A percentile compares a stretch with the other conserved stretches of the same genome.
Conservation (phyloP, 2,797 vertebrate genomes). For the Protonibea diacanthus region DNA sequence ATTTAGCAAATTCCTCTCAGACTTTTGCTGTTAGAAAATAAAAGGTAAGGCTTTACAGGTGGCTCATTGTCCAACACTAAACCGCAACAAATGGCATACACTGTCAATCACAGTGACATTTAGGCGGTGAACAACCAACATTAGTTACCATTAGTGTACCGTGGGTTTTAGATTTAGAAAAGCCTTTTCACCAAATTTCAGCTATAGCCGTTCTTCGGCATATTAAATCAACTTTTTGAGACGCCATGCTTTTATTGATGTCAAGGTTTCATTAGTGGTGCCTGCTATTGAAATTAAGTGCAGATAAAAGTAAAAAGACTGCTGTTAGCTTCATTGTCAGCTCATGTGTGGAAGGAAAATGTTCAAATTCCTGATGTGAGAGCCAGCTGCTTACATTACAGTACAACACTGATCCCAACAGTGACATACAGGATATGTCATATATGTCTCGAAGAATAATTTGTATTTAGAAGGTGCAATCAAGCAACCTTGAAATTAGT, state of each 20-base stretch:
- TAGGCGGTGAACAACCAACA: neutral
- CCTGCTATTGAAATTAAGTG: neutral
- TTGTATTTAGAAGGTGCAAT: neutral
- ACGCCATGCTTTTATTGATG: neutral
- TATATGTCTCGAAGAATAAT: neutral
- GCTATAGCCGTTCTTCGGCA: neutral
- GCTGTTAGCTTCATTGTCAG: neutral
- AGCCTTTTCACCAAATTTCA: neutral
- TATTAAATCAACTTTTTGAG: neutral
- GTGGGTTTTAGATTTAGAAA: neutral
- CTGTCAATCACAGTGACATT: constrained; percentile 34
- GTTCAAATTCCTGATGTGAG: neutral
- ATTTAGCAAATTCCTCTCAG: constrained; percentile 45
- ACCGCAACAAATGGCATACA: constrained; percentile 10
- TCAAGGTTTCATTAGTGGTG: constrained; percentile 3
- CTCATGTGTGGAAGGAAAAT: neutral
- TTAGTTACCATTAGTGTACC: neutral
- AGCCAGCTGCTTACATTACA: too few species aligned
- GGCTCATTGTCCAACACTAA: constrained; percentile 7
- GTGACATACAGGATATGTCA: neutral
- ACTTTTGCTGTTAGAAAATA: neutral
- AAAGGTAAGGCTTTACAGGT: constrained; percentile 14
- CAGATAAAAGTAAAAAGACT: neutral
- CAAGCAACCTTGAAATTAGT: too few species aligned
- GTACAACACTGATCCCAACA: neutral